phyloP scores from a whole-genome alignment of 2,888 invertebrate species.

The Leptothorax acervorum region DNA sequence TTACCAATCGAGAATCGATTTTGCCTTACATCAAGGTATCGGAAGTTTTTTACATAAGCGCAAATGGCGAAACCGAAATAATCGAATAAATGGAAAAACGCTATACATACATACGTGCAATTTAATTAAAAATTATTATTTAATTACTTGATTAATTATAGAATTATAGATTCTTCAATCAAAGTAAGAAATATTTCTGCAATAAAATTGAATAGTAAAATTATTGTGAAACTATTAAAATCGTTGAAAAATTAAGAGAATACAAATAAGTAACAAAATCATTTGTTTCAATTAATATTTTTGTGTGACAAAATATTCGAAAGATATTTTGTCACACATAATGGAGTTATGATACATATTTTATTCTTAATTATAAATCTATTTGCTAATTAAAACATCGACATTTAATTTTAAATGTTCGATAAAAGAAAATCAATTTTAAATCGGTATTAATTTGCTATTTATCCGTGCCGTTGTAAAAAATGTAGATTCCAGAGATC shows the following conservation, averaged over 20 bases:
- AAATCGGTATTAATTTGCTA: neutral
- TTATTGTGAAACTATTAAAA: neutral
- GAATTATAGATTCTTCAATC: neutral
- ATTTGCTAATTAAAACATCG: neutral
- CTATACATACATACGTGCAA: neutral
- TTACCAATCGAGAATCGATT: conserved; percentile 17
- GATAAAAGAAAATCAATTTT: neutral
- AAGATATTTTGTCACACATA: neutral
- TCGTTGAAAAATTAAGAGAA: neutral
- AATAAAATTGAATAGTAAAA: conserved; percentile 11
- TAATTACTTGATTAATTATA: neutral
- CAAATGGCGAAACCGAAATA: neutral
- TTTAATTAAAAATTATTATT: neutral
- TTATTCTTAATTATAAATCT: neutral
- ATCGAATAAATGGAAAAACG: neutral
- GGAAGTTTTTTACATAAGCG: neutral
- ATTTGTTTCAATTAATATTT: neutral
- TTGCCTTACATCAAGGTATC: neutral
- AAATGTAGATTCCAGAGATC: conserved; percentile 21
- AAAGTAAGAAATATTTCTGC: neutral
- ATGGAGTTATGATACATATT: neutral
- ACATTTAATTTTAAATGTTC: conserved; percentile 3
- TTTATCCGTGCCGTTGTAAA: neutral
- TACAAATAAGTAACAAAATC: neutral
- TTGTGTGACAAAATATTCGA: neutral